phyloP scores from a whole-genome alignment of 2,113 vertebrate genomes.

The Apus apus region DNA sequence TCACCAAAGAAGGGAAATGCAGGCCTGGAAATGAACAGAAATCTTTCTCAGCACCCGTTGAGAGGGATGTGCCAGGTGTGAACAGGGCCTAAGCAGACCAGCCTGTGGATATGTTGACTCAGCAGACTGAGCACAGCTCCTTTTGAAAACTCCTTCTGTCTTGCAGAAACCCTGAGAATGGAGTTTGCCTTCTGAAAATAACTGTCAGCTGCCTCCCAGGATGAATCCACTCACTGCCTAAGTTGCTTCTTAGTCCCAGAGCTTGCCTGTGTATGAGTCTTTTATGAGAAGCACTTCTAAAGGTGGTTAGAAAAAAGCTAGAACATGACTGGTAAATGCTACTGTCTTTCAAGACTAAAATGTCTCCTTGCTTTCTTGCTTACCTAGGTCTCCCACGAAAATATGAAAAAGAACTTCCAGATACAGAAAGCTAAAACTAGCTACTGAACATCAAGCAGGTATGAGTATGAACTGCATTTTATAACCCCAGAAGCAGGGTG shows the following conservation, averaged over 20 bases:
- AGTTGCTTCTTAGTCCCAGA: neutral
- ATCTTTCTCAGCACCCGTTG: neutral
- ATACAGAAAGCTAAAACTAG: neutral
- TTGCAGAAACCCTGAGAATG: neutral
- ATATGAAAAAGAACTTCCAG: neutral
- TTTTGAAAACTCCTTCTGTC: neutral
- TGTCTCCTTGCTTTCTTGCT: neutral
- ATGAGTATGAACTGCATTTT: neutral
- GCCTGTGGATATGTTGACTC: neutral
- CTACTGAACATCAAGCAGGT: neutral
- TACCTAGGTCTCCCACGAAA: neutral
- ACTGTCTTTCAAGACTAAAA: neutral
- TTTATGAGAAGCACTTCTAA: neutral
- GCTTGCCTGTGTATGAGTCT: accelerated
- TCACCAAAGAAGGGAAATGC: neutral
- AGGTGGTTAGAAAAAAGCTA: neutral
- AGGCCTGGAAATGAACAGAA: neutral
- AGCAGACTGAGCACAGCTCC: neutral
- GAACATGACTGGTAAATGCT: neutral
- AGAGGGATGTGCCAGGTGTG: neutral
- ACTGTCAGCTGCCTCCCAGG: neutral
- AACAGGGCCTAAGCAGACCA: neutral
- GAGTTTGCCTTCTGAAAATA: neutral
- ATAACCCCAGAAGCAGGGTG: neutral
- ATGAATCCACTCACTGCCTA: accelerated